Conservation (phyloP, 1,140 invertebrate species). For the Halesus radiatus region DNA sequence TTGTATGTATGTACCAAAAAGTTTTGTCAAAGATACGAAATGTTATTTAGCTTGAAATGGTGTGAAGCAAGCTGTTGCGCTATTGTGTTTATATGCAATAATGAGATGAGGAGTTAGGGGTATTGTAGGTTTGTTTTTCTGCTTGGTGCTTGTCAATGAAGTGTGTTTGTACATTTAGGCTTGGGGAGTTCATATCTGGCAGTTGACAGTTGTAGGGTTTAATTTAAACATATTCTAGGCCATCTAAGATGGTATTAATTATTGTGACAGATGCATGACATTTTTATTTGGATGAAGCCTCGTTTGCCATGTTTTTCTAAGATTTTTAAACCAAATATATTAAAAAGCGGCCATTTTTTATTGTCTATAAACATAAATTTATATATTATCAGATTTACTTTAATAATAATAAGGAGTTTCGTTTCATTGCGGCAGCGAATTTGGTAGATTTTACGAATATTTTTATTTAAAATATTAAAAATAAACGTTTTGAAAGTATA, state of each 20-base stretch:
- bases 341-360: slow-evolving; percentile 26
- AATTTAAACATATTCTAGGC: neutral
- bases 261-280: slow-evolving; percentile 32
- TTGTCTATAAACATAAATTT: slow-evolving; percentile 26
- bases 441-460: slow-evolving; percentile 7
- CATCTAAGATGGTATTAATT: slow-evolving; percentile 13
- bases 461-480: slow-evolving; percentile 33
- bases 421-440: slow-evolving; percentile 18
- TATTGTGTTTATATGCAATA: too few species aligned
- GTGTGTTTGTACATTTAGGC: slow-evolving; percentile 13
- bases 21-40: neutral
- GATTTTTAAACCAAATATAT: slow-evolving; percentile 34
- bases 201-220: neutral
- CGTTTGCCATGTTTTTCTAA: slow-evolving; percentile 35
- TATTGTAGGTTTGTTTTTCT: neutral
- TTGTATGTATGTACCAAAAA: slow-evolving; percentile 6
- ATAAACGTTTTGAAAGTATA: slow-evolving; percentile 13
- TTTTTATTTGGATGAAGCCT: slow-evolving; percentile 25
- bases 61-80: too few species aligned
- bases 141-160: neutral
- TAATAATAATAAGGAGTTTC: neutral
- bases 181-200: neutral
- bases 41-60: too few species aligned
- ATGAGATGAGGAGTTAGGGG: too few species aligned
- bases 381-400: slow-evolving; percentile 3